Evolutionary conservation across 2,888 invertebrate species (phyloP).

Genomic region (Philonicus albiceps): DNA sequence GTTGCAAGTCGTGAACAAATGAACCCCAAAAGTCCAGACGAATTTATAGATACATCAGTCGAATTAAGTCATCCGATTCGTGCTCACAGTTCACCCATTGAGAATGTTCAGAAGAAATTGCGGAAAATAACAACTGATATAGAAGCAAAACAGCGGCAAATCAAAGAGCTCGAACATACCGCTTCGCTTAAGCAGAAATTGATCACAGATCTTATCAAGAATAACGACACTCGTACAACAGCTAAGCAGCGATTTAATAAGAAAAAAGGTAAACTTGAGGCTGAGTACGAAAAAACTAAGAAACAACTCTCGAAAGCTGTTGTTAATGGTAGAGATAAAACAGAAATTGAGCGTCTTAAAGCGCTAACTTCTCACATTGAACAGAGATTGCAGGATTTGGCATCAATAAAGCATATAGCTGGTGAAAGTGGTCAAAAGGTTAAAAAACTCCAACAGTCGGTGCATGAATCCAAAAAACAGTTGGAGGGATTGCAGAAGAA

Average conservation of each 20-base stretch:
- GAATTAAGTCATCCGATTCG: slow-evolving; percentile 54
- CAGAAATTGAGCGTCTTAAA: slow-evolving; percentile 62
- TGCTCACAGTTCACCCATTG: slow-evolving; percentile 54
- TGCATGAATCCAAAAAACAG: slow-evolving; percentile 78
- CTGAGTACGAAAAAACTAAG: slow-evolving; percentile 69
- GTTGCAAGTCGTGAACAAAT: slow-evolving; percentile 64
- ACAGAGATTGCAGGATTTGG: slow-evolving; percentile 65
- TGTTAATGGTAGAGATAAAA: slow-evolving; percentile 62
- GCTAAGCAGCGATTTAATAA: slow-evolving; percentile 71
- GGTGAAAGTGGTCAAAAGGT: slow-evolving; percentile 73
- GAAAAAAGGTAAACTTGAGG: slow-evolving; percentile 69
- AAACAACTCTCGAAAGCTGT: slow-evolving; percentile 67
- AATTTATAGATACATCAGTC: slow-evolving; percentile 57
- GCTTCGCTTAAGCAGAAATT: slow-evolving; percentile 79
- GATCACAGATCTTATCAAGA: slow-evolving; percentile 72
- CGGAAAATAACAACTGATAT: slow-evolving; percentile 66
- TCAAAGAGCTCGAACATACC: slow-evolving; percentile 73
- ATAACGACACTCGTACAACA: slow-evolving; percentile 67
- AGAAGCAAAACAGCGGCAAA: slow-evolving; percentile 72
- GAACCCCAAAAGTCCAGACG: slow-evolving; percentile 53
- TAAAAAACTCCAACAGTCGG: slow-evolving; percentile 75
- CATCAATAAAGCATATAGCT: slow-evolving; percentile 67
- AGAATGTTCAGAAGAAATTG: slow-evolving; percentile 59
- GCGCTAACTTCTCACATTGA: slow-evolving; percentile 65
- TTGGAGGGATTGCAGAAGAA: slow-evolving; percentile 78